Conservation (phyloP, 2,797 vertebrate species). For the Atherinosoma microstoma region DNA sequence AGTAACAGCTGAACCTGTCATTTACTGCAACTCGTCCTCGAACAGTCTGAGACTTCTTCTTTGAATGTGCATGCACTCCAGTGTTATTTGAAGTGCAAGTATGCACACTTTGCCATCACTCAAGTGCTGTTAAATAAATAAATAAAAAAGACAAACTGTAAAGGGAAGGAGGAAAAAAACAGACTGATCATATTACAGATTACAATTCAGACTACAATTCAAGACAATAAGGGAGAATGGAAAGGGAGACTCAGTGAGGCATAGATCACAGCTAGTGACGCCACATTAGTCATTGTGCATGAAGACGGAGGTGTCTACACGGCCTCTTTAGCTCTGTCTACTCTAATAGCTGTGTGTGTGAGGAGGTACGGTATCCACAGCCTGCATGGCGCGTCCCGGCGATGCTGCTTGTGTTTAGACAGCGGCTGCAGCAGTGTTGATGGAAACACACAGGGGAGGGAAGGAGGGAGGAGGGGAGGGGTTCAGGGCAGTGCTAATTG, state of each 20-base stretch:
- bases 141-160: constrained; percentile 32
- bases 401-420: constrained; percentile 69
- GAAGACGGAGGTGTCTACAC: constrained; percentile 74
- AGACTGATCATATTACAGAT: constrained; percentile 66
- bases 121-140: constrained; percentile 43
- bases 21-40: constrained; percentile 63
- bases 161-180: constrained; percentile 28
- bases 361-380: constrained; percentile 43
- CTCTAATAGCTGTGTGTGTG: constrained; percentile 60
- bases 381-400: constrained; percentile 36
- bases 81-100: constrained; percentile 64
- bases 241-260: constrained; percentile 65
- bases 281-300: constrained; percentile 77
- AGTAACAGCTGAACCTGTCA: constrained; percentile 73
- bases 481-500: constrained; percentile 77
- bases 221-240: constrained; percentile 59
- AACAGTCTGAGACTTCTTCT: constrained; percentile 59
- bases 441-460: constrained; percentile 67
- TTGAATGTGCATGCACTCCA: constrained; percentile 54
- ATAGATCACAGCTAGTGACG: constrained; percentile 78
- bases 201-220: constrained; percentile 57
- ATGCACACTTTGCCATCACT: constrained; percentile 58
- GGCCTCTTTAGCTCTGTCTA: constrained; percentile 75
- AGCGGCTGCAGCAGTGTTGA: constrained; percentile 71
- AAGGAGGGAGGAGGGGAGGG: not conserved